phyloP scores from a whole-genome alignment of 2,797 vertebrate species.

The Gambelia wislizenii region DNA sequence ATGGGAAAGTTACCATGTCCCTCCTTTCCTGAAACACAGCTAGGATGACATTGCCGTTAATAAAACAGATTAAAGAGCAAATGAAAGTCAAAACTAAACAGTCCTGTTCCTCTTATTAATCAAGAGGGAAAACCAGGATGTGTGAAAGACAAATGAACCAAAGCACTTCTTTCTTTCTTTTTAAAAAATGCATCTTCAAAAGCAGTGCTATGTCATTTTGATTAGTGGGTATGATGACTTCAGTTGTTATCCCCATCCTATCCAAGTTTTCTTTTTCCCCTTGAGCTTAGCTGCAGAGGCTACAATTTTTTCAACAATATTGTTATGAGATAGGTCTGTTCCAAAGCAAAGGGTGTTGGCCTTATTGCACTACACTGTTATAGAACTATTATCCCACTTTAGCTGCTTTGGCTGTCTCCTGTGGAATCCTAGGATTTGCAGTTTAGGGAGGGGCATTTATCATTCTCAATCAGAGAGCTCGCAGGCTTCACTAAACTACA shows the following conservation, averaged over 20 bases:
- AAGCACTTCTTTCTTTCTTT: too few species aligned
- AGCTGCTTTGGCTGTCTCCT: too few species aligned
- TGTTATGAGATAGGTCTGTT: neutral
- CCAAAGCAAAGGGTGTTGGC: neutral
- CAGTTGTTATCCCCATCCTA: neutral
- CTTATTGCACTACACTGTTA: too few species aligned
- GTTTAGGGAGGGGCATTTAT: too few species aligned
- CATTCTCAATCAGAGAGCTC: too few species aligned
- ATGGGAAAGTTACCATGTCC: neutral
- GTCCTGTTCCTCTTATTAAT: neutral
- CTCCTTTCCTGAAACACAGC: conserved; percentile 9
- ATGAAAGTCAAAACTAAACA: neutral
- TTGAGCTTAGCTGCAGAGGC: neutral
- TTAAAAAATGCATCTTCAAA: too few species aligned
- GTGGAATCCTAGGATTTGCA: too few species aligned
- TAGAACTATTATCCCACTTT: too few species aligned
- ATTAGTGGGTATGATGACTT: neutral
- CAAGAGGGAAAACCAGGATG: neutral
- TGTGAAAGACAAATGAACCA: conserved; percentile 1
- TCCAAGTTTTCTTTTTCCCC: neutral
- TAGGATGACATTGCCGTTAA: rapidly evolving
- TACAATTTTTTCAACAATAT: neutral
- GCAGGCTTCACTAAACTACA: too few species aligned
- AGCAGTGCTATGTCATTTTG: neutral
- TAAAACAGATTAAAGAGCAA: neutral